Evolutionary conservation across 2,888 invertebrate genomes (phyloP).

Genomic region (Azorinus chamasolen): DNA sequence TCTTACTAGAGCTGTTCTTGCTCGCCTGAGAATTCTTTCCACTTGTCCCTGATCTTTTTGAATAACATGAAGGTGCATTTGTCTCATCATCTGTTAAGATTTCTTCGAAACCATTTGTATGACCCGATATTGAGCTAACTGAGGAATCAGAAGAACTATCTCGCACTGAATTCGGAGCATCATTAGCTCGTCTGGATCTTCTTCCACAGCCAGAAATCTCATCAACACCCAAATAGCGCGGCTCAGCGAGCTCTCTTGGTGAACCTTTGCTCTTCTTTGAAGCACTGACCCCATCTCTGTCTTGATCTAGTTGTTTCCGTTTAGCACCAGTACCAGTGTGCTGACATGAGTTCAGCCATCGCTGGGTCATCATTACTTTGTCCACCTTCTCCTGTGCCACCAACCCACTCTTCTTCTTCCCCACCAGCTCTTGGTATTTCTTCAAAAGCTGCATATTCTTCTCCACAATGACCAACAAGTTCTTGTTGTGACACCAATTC

Average conservation of each 20-base stretch:
- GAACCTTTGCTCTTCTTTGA: no score
- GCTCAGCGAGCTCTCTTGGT: no score
- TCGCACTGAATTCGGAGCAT: no score
- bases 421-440: background rate
- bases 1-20: background rate
- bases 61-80: conserved; percentile 31
- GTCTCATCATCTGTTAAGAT: conserved; percentile 51
- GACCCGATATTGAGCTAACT: conserved; percentile 46
- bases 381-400: conserved; percentile 10
- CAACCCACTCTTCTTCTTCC: no score
- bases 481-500: conserved; percentile 61
- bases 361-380: conserved; percentile 47
- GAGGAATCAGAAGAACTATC: conserved; percentile 26
- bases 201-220: no score
- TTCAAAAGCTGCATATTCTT: conserved; percentile 10
- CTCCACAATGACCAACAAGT: conserved; percentile 35
- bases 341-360: conserved; percentile 50
- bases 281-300: no score
- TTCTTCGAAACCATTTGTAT: conserved; percentile 60
- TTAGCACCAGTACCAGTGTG: conserved; percentile 6
- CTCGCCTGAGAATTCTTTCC: background rate
- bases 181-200: no score
- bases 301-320: background rate
- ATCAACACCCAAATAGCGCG: no score
- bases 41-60: conserved; percentile 36